Percentiles rank a stretch among this genome's conserved stretches.
These are phyloP conservation scores for Eupleurogrammus muticus DNA, from an alignment of 2,797 vertebrate genomes.

Conservation along the genomic window DNA sequence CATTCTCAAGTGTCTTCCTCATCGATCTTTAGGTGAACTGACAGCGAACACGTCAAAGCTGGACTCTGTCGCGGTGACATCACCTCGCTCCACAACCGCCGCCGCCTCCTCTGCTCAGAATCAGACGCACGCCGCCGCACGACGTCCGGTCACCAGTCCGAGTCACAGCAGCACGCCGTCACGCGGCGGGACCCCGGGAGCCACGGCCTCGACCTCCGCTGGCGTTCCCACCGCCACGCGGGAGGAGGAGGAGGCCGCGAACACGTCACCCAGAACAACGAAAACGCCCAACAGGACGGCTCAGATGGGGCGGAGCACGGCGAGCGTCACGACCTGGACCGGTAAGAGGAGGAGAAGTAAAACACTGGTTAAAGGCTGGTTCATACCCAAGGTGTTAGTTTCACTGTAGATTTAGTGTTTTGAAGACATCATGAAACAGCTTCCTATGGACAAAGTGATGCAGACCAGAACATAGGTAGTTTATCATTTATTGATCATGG, in stretches of 20 bases:
- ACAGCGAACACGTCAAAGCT: conserved; percentile 51
- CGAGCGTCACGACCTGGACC: conserved; percentile 55
- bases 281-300: conserved; percentile 41
- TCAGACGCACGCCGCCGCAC: conserved; percentile 28
- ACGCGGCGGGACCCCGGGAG: conserved; percentile 45
- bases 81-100: conserved; percentile 22
- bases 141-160: conserved; percentile 23
- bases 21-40: conserved; percentile 54
- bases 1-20: conserved; percentile 9
- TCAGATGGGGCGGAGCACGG: conserved; percentile 37
- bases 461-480: no score
- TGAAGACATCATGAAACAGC: no score
- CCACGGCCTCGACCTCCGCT: conserved; percentile 38
- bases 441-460: no score
- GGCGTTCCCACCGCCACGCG: conserved; percentile 27
- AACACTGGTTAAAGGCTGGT: no score
- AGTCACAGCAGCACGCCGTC: conserved; percentile 45
- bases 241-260: conserved; percentile 14
- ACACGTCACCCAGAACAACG: conserved; percentile 25
- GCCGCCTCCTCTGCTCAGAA: conserved; percentile 34
- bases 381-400: no score
- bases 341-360: conserved; percentile 70
- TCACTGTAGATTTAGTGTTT: no score
- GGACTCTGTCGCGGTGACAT: conserved; percentile 41
- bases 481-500: no score